Evolutionary conservation across 1,140 invertebrate species (phyloP).

Genomic region (Solen grandis): DNA sequence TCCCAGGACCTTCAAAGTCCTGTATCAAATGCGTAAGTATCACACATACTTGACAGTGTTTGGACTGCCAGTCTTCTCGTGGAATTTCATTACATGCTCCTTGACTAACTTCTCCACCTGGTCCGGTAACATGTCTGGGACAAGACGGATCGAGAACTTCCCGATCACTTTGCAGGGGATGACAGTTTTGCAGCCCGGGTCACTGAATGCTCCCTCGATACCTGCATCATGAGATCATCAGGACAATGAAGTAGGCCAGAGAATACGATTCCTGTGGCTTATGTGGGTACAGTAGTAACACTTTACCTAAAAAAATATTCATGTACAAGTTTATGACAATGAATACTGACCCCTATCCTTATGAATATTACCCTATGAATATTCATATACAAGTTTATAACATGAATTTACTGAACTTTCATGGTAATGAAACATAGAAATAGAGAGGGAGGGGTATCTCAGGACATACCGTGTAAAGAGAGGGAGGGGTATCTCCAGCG

Average conservation of each 20-base stretch:
- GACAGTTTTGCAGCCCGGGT: constrained; percentile 95
- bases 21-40: no score
- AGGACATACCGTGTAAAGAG: constrained; percentile 89
- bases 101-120: constrained; percentile 84
- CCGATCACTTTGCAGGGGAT: constrained; percentile 96
- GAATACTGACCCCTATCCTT: no score
- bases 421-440: no score
- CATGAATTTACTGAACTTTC: no score
- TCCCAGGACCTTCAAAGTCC: no score
- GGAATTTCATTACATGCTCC: constrained; percentile 86
- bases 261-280: no score
- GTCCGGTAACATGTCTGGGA: constrained; percentile 93
- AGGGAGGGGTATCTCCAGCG: constrained; percentile 95
- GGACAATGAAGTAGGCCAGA: no score
- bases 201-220: constrained; percentile 96
- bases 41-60: constrained; percentile 90
- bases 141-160: constrained; percentile 97
- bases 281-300: no score
- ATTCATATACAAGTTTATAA: no score
- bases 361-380: no score
- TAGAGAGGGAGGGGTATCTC: no score
- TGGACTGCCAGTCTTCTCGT: constrained; percentile 87
- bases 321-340: neutral
- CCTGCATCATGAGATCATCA: no score
- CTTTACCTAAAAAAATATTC: neutral